A percentile compares a stretch with the other conserved stretches of the same genome.
phyloP scores from a whole-genome alignment of 53 echinoderm and acorn worm species.

The Echinarachnius parma region DNA sequence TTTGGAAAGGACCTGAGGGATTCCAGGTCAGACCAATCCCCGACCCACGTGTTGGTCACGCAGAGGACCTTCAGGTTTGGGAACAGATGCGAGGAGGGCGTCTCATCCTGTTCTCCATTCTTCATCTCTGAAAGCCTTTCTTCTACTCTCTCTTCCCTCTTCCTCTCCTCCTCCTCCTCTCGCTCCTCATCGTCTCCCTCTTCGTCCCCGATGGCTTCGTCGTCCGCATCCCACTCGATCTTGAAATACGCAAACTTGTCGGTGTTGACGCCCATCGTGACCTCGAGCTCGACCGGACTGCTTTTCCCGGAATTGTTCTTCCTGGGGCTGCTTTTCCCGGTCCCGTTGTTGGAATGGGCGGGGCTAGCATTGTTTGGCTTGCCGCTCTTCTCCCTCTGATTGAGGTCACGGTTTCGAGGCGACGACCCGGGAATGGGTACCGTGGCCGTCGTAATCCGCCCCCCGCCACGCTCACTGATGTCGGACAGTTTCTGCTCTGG shows the following conservation, averaged over 20 bases:
- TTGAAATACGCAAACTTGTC: conserved; percentile 39
- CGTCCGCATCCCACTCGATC: conserved; percentile 13
- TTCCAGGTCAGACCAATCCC: conserved; percentile 64
- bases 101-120: neutral
- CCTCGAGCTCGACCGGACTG: neutral
- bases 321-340: neutral
- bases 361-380: neutral
- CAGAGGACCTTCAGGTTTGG: conserved; percentile 58
- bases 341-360: conserved; percentile 7
- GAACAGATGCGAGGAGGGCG: conserved; percentile 32
- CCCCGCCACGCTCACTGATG: conserved; percentile 24
- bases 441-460: too few relatives aligned
- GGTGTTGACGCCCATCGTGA: neutral
- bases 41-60: conserved; percentile 66
- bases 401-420: neutral
- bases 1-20: conserved; percentile 65
- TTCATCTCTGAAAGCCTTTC: neutral
- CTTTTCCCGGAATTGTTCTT: too few relatives aligned
- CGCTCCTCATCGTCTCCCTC: conserved; percentile 9
- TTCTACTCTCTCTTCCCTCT: neutral
- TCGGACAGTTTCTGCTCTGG: neutral
- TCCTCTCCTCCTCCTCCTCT: neutral
- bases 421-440: too few relatives aligned
- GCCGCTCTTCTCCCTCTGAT: conserved; percentile 7
- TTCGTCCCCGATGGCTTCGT: conserved; percentile 30